Evolutionary conservation across 1,140 invertebrate genomes (phyloP), one percentile per base, ranked within the genome.

Genomic region (Tetragnatha versicolor): DNA sequence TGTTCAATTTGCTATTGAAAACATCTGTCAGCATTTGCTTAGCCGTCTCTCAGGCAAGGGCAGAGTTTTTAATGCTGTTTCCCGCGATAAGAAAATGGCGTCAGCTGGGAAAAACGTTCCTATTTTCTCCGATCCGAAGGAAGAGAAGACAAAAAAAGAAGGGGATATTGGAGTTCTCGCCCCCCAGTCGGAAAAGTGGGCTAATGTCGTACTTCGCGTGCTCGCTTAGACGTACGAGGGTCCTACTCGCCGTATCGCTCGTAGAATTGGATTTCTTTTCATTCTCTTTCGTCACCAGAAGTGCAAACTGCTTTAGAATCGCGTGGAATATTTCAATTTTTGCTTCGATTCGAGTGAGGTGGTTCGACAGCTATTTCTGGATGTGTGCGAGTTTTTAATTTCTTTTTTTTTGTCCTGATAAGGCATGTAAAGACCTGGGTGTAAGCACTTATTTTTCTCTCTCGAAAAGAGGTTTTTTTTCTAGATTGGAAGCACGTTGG

Each of bases 1-100:
- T 55, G 69, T 73, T 73, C 69, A 73, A 73, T 73, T 60, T 60
- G 69, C 69, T 73, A 73, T 73, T 73, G 69, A 73, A 73, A 73
- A 73, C 69, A 73, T 73, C 69, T 73, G 69, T 60, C 69, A 29
- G 69, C 53, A 60, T 73, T 73, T 73, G 69, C 69, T 60, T 73
- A 73, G 42, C 17, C 66, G 51, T 53, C 58, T 60, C 42, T 60
- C 39, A 25, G n/a, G n/a, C n/a, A 20, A 29, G 53, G 53, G 69
- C 51, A 60, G 25, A 73, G n/a, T 73, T 73, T 73, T 73, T 73
- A 73, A 73, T 73, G 69, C 55, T 73, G 69, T 73, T 55, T 73
- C 69, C 60, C 35, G 35, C 69, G 51, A 73, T 73, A 60, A 42
- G 69, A 73, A 73, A 60, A 73, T 73, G 53, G 69, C 69, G 69